Conservation (phyloP, 37 sponge, comb jelly and placozoan species). For the Cliona cf. orientalis region DNA sequence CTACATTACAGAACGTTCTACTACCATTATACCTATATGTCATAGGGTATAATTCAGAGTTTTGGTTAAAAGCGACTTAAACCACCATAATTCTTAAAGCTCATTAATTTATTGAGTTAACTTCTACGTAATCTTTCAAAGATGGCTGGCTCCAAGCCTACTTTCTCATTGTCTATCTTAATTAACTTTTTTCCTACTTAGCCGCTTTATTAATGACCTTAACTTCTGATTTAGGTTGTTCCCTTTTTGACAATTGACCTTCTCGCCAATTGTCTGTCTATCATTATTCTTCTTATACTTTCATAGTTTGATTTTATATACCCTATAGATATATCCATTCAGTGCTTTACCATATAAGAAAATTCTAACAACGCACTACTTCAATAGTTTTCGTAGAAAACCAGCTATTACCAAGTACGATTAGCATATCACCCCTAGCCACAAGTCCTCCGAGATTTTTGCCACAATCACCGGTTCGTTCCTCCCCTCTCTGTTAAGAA, state of each 20-base stretch:
- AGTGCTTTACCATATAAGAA: slow-evolving; percentile 77
- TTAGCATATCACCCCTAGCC: slow-evolving; percentile 88
- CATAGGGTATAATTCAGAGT: slow-evolving; percentile 46
- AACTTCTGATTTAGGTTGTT: slow-evolving; percentile 84
- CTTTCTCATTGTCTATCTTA: slow-evolving; percentile 73
- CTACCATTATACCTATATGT: slow-evolving; percentile 57
- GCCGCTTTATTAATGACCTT: slow-evolving; percentile 55
- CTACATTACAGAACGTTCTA: slow-evolving; percentile 79
- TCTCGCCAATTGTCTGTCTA: slow-evolving; percentile 77
- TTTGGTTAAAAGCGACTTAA: slow-evolving; percentile 73
- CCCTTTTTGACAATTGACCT: slow-evolving; percentile 80
- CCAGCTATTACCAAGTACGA: slow-evolving; percentile 94
- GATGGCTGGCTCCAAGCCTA: slow-evolving; percentile 94
- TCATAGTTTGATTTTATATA: slow-evolving; percentile 65
- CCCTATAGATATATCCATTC: slow-evolving; percentile 40
- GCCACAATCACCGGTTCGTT: slow-evolving; percentile 91
- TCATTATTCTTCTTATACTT: slow-evolving; percentile 69
- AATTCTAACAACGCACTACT: slow-evolving; percentile 68
- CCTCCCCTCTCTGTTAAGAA: slow-evolving; percentile 52
- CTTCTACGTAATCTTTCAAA: slow-evolving; percentile 87
- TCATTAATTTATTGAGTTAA: slow-evolving; percentile 68
- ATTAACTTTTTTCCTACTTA: slow-evolving; percentile 69
- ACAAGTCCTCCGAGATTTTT: slow-evolving; percentile 91
- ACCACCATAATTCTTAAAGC: slow-evolving; percentile 78
- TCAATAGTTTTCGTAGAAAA: slow-evolving; percentile 91